These are phyloP conservation scores for Leptinotarsa haldemani DNA, from an alignment of 2,888 invertebrate species.

Conservation along the genomic window DNA sequence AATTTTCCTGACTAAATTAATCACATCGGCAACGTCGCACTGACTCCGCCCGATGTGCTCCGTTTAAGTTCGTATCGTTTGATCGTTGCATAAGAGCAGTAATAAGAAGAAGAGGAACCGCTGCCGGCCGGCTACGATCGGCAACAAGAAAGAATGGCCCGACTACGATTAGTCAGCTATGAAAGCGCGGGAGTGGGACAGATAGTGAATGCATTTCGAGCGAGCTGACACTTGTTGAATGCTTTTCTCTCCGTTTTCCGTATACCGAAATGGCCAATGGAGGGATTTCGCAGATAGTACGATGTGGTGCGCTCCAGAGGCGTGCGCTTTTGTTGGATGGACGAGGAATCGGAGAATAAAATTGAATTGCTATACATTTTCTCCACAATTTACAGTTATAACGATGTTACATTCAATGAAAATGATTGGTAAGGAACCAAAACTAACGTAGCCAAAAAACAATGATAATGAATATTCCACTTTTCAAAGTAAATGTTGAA, in stretches of 20 bases:
- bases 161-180: constrained; percentile 41
- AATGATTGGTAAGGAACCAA: too few relatives aligned
- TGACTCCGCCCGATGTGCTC: constrained; percentile 38
- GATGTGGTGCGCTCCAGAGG: constrained; percentile 42
- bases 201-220: constrained; percentile 39
- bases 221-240: constrained; percentile 44
- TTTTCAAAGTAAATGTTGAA: too few relatives aligned
- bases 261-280: constrained; percentile 44
- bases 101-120: constrained; percentile 41
- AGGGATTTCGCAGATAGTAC: constrained; percentile 44
- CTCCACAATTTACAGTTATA: background rate
- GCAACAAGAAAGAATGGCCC: constrained; percentile 20
- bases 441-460: too few relatives aligned
- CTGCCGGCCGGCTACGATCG: constrained; percentile 19
- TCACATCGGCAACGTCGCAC: constrained; percentile 27
- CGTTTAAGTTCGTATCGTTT: constrained; percentile 39
- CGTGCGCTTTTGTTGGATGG: background rate
- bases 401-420: too few relatives aligned
- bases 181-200: constrained; percentile 29
- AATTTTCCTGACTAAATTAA: constrained; percentile 48
- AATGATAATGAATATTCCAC: too few relatives aligned
- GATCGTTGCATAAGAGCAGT: constrained; percentile 45
- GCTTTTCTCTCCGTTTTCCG: constrained; percentile 32
- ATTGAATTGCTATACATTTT: background rate
- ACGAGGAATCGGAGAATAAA: background rate